Evolutionary conservation across 2,797 vertebrate genomes (phyloP).

Genomic region (Chloroceryle inda): DNA sequence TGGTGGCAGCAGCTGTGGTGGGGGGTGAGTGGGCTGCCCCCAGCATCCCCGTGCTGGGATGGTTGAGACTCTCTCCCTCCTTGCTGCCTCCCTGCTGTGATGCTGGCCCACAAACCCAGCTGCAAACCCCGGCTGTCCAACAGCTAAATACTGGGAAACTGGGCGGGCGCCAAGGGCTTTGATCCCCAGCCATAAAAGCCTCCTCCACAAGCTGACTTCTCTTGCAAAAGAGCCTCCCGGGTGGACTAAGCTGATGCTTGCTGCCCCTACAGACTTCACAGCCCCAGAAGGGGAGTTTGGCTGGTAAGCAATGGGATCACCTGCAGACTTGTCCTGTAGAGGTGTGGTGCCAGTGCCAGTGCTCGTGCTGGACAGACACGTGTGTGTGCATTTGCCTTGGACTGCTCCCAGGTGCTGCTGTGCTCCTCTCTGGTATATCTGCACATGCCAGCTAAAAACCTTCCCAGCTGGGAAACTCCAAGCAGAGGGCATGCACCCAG

Average conservation of each 20-base stretch:
- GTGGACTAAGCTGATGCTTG: background rate
- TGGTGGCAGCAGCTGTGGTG: background rate
- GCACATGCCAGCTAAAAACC: background rate
- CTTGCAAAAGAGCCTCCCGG: background rate
- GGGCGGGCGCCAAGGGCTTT: background rate
- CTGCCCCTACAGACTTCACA: background rate
- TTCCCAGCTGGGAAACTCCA: background rate
- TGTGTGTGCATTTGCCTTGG: background rate
- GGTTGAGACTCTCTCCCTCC: fast-evolving
- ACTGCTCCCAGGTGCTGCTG: background rate
- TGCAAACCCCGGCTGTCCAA: background rate
- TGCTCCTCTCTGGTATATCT: background rate
- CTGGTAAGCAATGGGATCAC: fast-evolving
- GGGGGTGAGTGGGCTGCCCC: background rate
- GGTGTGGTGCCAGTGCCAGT: background rate
- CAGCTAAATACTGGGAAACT: background rate
- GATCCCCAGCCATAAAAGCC: constrained; percentile 30
- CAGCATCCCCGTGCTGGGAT: fast-evolving
- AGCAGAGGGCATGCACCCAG: background rate
- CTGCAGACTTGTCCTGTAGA: fast-evolving
- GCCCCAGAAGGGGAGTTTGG: background rate
- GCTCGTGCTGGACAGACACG: fast-evolving
- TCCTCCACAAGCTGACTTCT: background rate
- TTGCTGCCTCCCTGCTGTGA: fast-evolving
- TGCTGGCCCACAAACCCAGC: background rate